Evolutionary conservation across 2,888 invertebrate species (phyloP).

Genomic region (Sympetrum striolatum): DNA sequence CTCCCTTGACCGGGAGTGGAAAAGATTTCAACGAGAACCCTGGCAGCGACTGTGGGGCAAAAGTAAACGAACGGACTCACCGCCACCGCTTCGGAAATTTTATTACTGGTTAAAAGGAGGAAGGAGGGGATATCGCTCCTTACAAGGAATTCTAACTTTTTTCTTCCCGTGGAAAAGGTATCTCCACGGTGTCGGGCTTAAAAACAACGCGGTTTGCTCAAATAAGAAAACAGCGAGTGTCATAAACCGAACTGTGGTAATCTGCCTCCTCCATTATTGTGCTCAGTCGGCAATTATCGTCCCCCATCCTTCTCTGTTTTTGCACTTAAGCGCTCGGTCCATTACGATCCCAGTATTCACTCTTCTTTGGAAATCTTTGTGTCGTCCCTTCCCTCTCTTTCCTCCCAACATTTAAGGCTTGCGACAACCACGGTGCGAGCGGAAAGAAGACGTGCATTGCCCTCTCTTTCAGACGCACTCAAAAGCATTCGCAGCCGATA

Average conservation of each 20-base stretch:
- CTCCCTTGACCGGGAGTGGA: neutral
- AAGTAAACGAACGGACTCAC: neutral
- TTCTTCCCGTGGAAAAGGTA: too few species aligned
- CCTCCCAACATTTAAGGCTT: neutral
- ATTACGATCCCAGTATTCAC: neutral
- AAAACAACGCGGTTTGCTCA: neutral
- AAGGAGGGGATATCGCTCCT: neutral
- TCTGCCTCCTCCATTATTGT: neutral
- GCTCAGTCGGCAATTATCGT: neutral
- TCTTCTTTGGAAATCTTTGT: neutral
- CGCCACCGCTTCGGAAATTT: neutral
- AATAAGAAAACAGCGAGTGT: neutral
- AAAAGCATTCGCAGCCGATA: neutral
- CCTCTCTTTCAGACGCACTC: neutral
- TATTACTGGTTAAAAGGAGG: neutral
- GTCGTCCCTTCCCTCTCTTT: neutral
- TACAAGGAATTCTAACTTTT: too few species aligned
- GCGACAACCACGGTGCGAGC: neutral
- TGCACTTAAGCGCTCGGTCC: neutral
- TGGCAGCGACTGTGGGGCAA: neutral
- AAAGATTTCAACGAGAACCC: neutral
- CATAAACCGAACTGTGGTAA: neutral
- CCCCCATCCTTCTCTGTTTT: neutral
- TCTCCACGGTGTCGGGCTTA: neutral
- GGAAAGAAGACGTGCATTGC: neutral